Percentiles rank a stretch among this genome's conserved stretches.
phyloP scores from a whole-genome alignment of 2,888 invertebrate genomes.

The Dryomyza anilis region DNA sequence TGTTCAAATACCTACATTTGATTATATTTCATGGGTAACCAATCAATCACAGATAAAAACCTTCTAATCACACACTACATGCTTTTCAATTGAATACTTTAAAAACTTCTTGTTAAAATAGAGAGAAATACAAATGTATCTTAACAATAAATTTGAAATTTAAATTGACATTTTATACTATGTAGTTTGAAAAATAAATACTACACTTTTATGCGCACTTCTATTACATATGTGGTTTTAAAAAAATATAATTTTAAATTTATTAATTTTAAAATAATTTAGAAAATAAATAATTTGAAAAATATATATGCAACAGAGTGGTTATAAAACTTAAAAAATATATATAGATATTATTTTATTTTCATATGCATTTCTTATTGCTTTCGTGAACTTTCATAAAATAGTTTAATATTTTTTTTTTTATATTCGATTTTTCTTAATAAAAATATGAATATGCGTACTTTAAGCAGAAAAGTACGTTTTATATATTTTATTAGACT shows the following conservation, averaged over 20 bases:
- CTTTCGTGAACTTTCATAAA: constrained; percentile 16
- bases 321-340: neutral
- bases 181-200: too few relatives aligned
- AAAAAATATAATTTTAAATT: too few relatives aligned
- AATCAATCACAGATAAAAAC: constrained; percentile 48
- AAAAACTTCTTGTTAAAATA: too few relatives aligned
- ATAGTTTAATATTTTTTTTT: neutral
- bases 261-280: too few relatives aligned
- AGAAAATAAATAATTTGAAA: too few relatives aligned
- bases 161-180: neutral
- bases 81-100: too few relatives aligned
- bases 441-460: constrained; percentile 14
- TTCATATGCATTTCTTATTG: constrained; percentile 27
- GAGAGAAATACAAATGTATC: neutral
- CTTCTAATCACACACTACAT: too few relatives aligned
- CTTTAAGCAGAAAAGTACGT: neutral
- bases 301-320: too few relatives aligned
- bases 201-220: too few relatives aligned
- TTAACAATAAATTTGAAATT: neutral
- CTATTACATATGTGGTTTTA: too few relatives aligned
- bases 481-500: neutral
- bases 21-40: constrained; percentile 25
- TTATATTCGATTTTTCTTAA: constrained; percentile 9
- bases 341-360: neutral
- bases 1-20: too few relatives aligned